phyloP scores from a whole-genome alignment of 2,888 invertebrate species.

The Seira musarum region DNA sequence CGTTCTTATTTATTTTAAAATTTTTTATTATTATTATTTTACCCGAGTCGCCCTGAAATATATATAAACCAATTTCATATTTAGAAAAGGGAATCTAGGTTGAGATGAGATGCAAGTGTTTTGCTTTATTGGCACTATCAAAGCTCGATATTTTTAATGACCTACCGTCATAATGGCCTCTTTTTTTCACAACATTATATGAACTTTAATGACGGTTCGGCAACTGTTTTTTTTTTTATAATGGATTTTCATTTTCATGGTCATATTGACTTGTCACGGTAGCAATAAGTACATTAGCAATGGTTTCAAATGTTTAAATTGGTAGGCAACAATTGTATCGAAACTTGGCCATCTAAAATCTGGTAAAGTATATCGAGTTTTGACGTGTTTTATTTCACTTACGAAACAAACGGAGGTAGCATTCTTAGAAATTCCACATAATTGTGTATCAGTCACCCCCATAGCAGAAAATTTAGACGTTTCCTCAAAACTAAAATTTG shows the following conservation, averaged over 20 bases:
- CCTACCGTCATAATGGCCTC: too few species aligned
- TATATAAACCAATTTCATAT: slow-evolving; percentile 2
- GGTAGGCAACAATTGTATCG: too few species aligned
- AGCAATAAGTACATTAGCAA: too few species aligned
- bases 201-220: too few species aligned
- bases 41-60: slow-evolving; percentile 58
- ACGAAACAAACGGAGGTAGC: slow-evolving; percentile 66
- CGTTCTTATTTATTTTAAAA: not conserved
- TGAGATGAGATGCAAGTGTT: too few species aligned
- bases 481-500: slow-evolving; percentile 51
- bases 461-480: slow-evolving; percentile 48
- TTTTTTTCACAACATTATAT: too few species aligned
- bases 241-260: not conserved
- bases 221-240: not conserved
- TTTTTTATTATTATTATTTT: not conserved
- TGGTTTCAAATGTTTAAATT: too few species aligned
- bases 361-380: too few species aligned
- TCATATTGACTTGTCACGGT: not conserved
- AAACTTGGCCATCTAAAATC: too few species aligned
- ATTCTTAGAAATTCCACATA: slow-evolving; percentile 62
- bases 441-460: slow-evolving; percentile 61
- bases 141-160: too few species aligned
- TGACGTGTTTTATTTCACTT: too few species aligned
- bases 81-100: not conserved
- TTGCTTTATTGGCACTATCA: too few species aligned